A percentile compares a stretch with the other conserved stretches of the same genome.
Conservation (phyloP, 2,113 vertebrate species). For the Ceyx margarethae region DNA sequence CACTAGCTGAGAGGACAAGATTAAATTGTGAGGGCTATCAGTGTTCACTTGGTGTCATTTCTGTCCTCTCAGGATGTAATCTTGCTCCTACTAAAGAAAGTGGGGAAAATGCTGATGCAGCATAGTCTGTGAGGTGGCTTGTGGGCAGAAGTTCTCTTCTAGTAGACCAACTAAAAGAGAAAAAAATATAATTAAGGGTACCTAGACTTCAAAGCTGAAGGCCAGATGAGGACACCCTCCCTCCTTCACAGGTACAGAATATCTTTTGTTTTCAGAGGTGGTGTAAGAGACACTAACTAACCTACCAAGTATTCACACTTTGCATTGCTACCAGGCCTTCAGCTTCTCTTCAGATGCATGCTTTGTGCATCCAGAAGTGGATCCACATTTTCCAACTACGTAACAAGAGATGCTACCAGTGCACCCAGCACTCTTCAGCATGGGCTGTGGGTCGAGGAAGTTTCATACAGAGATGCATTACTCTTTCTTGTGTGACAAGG, state of each 20-base stretch:
- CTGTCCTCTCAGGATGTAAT: neutral
- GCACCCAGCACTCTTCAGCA: neutral
- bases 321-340: neutral
- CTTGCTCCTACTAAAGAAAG: neutral
- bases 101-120: rapidly evolving
- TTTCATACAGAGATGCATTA: too few species aligned
- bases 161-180: neutral
- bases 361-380: neutral
- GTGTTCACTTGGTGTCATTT: neutral
- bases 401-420: neutral
- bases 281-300: neutral
- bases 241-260: neutral
- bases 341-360: neutral
- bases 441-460: rapidly evolving
- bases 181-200: neutral
- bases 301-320: neutral
- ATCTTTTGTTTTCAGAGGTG: neutral
- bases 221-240: neutral
- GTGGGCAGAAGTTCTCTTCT: neutral
- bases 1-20: neutral
- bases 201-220: neutral
- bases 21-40: rapidly evolving
- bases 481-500: neutral
- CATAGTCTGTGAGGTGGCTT: rapidly evolving
- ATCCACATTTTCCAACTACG: neutral